Percentiles rank a stretch among this genome's conserved stretches.
These are phyloP conservation scores for Gonocerus acuteangulatus DNA, from an alignment of 2,888 invertebrate genomes.

Conservation along the genomic window DNA sequence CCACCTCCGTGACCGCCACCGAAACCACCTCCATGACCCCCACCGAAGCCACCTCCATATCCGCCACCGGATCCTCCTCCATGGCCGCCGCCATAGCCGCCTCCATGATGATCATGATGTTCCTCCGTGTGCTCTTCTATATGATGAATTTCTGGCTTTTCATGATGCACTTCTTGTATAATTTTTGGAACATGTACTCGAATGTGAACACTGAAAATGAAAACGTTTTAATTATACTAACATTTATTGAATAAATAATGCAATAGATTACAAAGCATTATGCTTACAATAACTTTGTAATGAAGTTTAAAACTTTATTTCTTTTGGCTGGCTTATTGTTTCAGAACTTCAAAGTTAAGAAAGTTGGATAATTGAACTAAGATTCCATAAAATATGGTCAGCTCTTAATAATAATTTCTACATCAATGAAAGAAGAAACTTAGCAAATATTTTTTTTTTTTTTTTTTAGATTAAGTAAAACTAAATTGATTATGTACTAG, in stretches of 20 bases:
- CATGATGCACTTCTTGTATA: constrained; percentile 39
- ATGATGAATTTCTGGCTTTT: constrained; percentile 39
- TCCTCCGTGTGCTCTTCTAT: constrained; percentile 37
- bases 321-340: too few species aligned
- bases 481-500: too few species aligned
- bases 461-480: too few species aligned
- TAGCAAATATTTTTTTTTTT: too few species aligned
- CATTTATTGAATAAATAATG: too few species aligned
- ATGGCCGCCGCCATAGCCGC: constrained; percentile 29
- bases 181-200: constrained; percentile 39
- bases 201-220: constrained; percentile 39
- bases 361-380: too few species aligned
- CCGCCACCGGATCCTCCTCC: constrained; percentile 17
- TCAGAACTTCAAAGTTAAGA: too few species aligned
- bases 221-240: too few species aligned
- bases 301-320: too few species aligned
- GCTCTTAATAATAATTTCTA: too few species aligned
- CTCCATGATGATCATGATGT: constrained; percentile 33
- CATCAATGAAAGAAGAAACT: too few species aligned
- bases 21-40: constrained; percentile 8
- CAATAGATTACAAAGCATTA: background rate
- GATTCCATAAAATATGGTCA: too few species aligned
- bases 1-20: constrained; percentile 17
- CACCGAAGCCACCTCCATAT: constrained; percentile 8
- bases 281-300: background rate